These are phyloP conservation scores for Bimastos eiseni DNA, from an alignment of 2,888 invertebrate species.

Conservation along the genomic window DNA sequence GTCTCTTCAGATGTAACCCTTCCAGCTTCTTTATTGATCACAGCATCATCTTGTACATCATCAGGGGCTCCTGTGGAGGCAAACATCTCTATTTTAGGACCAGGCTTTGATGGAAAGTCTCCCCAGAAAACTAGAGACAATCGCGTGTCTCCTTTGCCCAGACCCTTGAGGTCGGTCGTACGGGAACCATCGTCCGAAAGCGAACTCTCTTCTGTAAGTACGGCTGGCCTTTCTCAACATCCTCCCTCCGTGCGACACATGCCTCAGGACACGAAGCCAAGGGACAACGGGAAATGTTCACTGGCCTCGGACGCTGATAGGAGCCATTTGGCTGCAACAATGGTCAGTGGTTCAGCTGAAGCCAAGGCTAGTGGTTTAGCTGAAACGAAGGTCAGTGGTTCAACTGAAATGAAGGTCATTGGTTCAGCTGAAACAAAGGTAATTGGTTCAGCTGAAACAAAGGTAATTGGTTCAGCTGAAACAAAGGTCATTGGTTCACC, in stretches of 20 bases:
- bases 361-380: too few species aligned
- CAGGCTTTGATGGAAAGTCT: not conserved
- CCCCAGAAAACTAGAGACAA: not conserved
- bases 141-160: not conserved
- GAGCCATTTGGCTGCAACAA: not conserved
- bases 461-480: not conserved
- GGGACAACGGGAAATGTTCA: not conserved
- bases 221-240: not conserved
- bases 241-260: not conserved
- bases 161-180: not conserved
- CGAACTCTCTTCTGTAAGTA: not conserved
- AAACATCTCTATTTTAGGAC: not conserved
- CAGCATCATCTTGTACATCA: not conserved
- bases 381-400: not conserved
- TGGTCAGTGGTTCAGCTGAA: not conserved
- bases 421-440: not conserved
- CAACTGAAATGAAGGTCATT: too few species aligned
- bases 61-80: not conserved
- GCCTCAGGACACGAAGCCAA: not conserved
- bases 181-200: conserved; percentile 45
- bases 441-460: not conserved
- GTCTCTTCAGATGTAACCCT: not conserved
- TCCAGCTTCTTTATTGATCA: not conserved
- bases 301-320: not conserved
- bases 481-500: not conserved